phyloP scores from a whole-genome alignment of 2,113 vertebrate species.

The Empidonax alnorum region DNA sequence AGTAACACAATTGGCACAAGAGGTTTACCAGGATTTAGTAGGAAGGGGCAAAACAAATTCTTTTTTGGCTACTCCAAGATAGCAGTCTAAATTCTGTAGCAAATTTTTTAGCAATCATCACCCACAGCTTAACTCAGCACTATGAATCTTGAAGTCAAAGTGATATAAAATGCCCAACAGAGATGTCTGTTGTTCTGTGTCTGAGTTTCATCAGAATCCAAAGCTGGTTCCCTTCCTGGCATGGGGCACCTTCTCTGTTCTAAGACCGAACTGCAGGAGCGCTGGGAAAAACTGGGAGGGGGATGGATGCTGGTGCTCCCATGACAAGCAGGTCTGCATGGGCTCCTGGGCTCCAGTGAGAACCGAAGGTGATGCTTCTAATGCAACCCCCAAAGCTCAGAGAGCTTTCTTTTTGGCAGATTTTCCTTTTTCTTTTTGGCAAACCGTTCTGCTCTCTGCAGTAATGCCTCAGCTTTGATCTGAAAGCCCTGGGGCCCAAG shows the following conservation, averaged over 20 bases:
- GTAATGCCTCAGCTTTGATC: neutral
- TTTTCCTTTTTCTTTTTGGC: neutral
- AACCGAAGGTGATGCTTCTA: neutral
- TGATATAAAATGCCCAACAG: neutral
- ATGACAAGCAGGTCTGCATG: neutral
- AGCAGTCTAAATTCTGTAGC: neutral
- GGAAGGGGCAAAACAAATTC: neutral
- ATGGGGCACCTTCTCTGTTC: neutral
- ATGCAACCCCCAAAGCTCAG: neutral
- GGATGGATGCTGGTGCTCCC: rapidly evolving
- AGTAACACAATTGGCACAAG: neutral
- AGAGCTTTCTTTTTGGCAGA: neutral
- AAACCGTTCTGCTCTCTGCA: neutral
- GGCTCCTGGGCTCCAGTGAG: neutral
- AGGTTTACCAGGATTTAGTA: neutral
- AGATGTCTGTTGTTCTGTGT: neutral
- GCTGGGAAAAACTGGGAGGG: neutral
- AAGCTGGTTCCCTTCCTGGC: neutral
- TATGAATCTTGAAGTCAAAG: neutral
- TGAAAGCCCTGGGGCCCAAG: rapidly evolving
- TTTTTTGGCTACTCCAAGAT: neutral
- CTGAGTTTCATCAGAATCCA: neutral
- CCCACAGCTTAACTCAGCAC: neutral
- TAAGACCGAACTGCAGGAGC: neutral
- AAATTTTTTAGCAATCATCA: neutral